Base-by-base conservation (phyloP, 2,888 invertebrate genomes). In the Conops quadrifasciatus region DNA sequence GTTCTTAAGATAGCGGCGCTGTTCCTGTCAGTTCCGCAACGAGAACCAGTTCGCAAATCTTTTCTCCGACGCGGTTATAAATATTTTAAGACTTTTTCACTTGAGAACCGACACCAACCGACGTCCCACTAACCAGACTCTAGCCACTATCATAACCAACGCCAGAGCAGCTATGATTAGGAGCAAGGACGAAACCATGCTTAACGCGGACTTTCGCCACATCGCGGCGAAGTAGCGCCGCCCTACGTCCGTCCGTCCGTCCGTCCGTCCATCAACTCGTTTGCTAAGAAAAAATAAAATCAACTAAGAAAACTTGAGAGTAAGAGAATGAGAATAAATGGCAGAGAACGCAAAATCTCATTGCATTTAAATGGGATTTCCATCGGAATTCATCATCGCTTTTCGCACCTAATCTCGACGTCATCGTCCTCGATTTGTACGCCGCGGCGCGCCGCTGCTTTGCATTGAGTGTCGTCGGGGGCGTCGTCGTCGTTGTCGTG, bases 71-170 rank as follows among this genome's bases (percentile, higher is more conserved):
- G 51, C 69, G 66, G 70, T 75, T 80, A 82, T 83, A 81, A 82
- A 82, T 83, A 83, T 82, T 82, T 81, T 81, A 80, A 77, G 77
- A 73, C 70, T 76, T 80, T 77, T 53, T 36, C 9, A 36, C 36
- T 7, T 36, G 5, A 36, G 9, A 36, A 36, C 36, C 9, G 9
- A 7, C 36, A 36, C 9, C 36, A 36, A 36, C 4, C 36, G 9
- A 36, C n/a, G 9, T 36, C 36, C 36, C 4, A 7, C 5, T 7
- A 36, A 4, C 36, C 36, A 36, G 9, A 36, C 36, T 9, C 36
- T n/a, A n/a, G n/a, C n/a, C n/a, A n/a, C n/a, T n/a, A n/a, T n/a
- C n/a, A n/a, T n/a, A n/a, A n/a, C n/a, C n/a, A n/a, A n/a, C n/a
- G n/a, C n/a, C n/a, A n/a, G n/a, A n/a, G n/a, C n/a, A n/a, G n/a